Evolutionary conservation across 1,140 invertebrate species (phyloP), one percentile per base, ranked within the genome.

Genomic region (Bathynomus jamesi): DNA sequence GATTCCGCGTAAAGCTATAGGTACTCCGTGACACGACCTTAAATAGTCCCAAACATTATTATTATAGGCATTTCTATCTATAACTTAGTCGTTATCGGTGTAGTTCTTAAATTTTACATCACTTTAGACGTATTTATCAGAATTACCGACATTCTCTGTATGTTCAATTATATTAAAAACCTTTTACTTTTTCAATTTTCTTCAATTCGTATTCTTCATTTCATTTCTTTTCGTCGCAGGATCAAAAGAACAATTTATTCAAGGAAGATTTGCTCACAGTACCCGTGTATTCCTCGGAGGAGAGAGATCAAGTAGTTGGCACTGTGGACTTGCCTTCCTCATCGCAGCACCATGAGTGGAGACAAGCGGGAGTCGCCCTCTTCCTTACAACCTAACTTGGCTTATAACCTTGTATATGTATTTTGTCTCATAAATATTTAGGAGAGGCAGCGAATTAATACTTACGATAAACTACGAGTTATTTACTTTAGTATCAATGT

Each of bases 301-400:
- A 82, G 21, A 73, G 86, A 62, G 83, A 86, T 30, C 81, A 82
- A 70, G 81, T 87, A 21, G 83, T 87, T 2, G 82, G 82, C 1
- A 80, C 81, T 61, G 77, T 86, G 60, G 81, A 85, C 64, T 76
- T 86, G 21, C 85, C 86, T 17, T 75, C 76, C 13, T 28, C 72
- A 13, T 81, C 81, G 13, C 83, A 83, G 66, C 78, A 82, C 24
- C 79, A 79, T 30, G 81, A 84, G 63, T 87, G 86, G 86, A 80
- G 86, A 25, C 83, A 85, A 73, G 83, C 84, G 73, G 86, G 86
- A 46, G 82, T 84, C 31, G 86, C 86, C 11, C 78, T 87, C 17
- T 86, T 87, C 79, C 80, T 87, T 5, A 83, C 82, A 71, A 83
- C 40, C 11, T 53, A 53, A 5, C 13, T 53, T 1, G 40, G 32